phyloP scores from a whole-genome alignment of 2,797 vertebrate genomes.

The Naso thynnoides region DNA sequence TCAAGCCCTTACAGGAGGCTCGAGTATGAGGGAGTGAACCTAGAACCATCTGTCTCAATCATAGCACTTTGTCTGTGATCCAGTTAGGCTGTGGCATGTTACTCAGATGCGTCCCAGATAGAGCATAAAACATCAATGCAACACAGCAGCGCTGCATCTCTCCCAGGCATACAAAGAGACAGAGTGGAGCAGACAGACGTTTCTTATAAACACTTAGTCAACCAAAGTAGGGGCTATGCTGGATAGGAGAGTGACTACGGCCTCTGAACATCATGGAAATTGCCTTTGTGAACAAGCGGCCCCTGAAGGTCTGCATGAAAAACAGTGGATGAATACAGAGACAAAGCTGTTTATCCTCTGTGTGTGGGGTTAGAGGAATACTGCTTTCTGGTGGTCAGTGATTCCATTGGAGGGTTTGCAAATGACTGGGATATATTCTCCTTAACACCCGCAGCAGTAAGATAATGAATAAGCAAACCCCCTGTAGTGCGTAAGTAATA shows the following conservation, averaged over 20 bases:
- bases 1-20: conserved; percentile 36
- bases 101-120: conserved; percentile 75
- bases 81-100: conserved; percentile 66
- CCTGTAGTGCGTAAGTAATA: conserved; percentile 72
- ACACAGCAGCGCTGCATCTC: conserved; percentile 56
- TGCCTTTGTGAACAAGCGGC: conserved; percentile 36
- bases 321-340: conserved; percentile 48
- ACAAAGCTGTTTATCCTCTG: conserved; percentile 58
- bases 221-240: conserved; percentile 27
- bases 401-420: conserved; percentile 57
- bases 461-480: conserved; percentile 72
- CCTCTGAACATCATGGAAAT: conserved; percentile 39
- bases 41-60: conserved; percentile 75
- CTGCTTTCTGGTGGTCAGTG: conserved; percentile 59
- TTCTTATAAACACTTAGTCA: conserved; percentile 59
- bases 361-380: conserved; percentile 44
- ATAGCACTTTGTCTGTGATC: conserved; percentile 71
- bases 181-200: conserved; percentile 42
- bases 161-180: conserved; percentile 55
- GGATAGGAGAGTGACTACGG: conserved; percentile 20
- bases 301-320: conserved; percentile 36
- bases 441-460: conserved; percentile 23
- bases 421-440: conserved; percentile 46
- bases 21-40: conserved; percentile 52
- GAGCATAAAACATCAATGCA: conserved; percentile 66